phyloP scores from a whole-genome alignment of 2,797 vertebrate species.

The Denticeps clupeoides region DNA sequence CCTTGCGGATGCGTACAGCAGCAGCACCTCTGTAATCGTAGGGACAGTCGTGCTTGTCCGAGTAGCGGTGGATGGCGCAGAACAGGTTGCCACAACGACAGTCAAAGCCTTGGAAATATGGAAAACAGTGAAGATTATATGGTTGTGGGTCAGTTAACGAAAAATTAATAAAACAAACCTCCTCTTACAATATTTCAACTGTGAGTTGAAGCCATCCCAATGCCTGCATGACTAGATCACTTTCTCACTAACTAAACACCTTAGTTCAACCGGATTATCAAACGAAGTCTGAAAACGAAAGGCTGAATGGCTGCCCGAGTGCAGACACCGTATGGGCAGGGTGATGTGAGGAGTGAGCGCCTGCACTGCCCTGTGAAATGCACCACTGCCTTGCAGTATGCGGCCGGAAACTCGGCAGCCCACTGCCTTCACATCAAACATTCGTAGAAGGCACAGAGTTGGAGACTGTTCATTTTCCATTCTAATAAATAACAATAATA shows the following conservation, averaged over 20 bases:
- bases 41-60: conserved; percentile 81
- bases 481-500: too few species aligned
- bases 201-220: too few species aligned
- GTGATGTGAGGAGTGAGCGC: conserved; percentile 22
- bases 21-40: conserved; percentile 82
- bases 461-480: too few species aligned
- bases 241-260: too few species aligned
- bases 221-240: too few species aligned
- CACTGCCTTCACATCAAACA: too few species aligned
- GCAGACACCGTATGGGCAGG: conserved; percentile 9
- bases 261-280: neutral
- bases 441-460: too few species aligned
- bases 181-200: too few species aligned
- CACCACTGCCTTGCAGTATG: conserved; percentile 45
- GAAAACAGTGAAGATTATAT: too few species aligned
- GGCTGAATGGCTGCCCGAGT: neutral
- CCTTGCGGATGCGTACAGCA: conserved; percentile 78
- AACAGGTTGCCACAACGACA: conserved; percentile 86
- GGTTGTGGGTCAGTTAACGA: too few species aligned
- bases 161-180: too few species aligned
- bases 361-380: conserved; percentile 30
- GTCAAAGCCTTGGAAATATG: conserved; percentile 63
- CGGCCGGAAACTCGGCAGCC: conserved; percentile 10
- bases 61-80: conserved; percentile 82
- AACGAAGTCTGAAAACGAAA: neutral